phyloP scores from a whole-genome alignment of 2,888 invertebrate genomes.

The Heliconius erato region DNA sequence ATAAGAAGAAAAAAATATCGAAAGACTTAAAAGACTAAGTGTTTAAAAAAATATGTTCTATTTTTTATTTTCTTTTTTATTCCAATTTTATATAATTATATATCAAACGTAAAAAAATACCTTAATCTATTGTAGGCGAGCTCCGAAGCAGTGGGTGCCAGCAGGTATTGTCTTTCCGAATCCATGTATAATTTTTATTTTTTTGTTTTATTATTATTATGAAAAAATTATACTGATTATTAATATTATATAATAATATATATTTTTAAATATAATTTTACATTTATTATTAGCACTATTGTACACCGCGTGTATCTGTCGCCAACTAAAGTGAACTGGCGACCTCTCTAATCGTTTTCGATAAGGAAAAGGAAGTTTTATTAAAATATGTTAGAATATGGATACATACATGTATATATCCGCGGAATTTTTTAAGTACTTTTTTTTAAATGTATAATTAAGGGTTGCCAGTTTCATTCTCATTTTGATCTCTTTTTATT shows the following conservation, averaged over 20 bases:
- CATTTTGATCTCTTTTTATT: too few relatives aligned
- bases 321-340: constrained; percentile 23
- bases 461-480: too few relatives aligned
- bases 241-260: not conserved
- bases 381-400: not conserved
- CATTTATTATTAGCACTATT: constrained; percentile 1
- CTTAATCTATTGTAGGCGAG: constrained; percentile 54
- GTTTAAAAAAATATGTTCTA: too few relatives aligned
- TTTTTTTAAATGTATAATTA: not conserved
- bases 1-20: too few relatives aligned
- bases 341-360: constrained; percentile 23
- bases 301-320: not conserved
- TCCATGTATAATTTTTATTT: constrained; percentile 61
- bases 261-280: not conserved
- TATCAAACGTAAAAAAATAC: constrained; percentile 49
- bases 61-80: not conserved
- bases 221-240: not conserved
- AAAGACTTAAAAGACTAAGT: too few relatives aligned
- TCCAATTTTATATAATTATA: not conserved
- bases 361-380: constrained; percentile 25
- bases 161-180: constrained; percentile 69
- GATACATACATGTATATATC: not conserved
- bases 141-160: constrained; percentile 48
- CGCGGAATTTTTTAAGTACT: not conserved
- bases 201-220: not conserved